These are phyloP conservation scores for Drosophila orena DNA, from an alignment of 1,140 invertebrate species.

Conservation along the genomic window DNA sequence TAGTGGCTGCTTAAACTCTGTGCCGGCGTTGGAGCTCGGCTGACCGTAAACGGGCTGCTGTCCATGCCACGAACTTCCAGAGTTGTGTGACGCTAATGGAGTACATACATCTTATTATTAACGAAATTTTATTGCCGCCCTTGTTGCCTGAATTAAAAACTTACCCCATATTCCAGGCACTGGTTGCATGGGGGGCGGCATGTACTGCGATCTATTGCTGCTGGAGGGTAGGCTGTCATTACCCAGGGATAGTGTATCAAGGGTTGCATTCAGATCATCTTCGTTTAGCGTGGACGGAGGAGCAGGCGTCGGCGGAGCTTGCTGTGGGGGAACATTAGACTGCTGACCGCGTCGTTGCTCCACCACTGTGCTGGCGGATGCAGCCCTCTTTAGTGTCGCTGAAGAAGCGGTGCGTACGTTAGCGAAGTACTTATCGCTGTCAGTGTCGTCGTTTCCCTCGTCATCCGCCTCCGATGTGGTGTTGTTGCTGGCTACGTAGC, in stretches of 20 bases:
- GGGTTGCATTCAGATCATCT: slow-evolving; percentile 60
- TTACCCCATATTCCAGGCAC: slow-evolving; percentile 76
- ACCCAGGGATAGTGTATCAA: slow-evolving; percentile 73
- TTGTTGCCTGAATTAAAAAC: slow-evolving; percentile 1
- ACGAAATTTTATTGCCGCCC: too few relatives aligned
- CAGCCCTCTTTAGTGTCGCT: slow-evolving; percentile 58
- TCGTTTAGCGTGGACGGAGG: slow-evolving; percentile 56
- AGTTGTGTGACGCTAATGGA: slow-evolving; percentile 43
- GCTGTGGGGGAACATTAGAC: neutral
- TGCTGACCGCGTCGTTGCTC: slow-evolving; percentile 52
- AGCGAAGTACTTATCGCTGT: slow-evolving; percentile 66
- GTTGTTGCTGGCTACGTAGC: slow-evolving; percentile 61
- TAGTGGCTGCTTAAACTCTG: slow-evolving; percentile 26
- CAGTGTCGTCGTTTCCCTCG: slow-evolving; percentile 75
- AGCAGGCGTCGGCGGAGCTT: slow-evolving; percentile 13
- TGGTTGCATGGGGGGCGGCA: slow-evolving; percentile 79
- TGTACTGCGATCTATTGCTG: slow-evolving; percentile 77
- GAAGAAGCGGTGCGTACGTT: slow-evolving; percentile 58
- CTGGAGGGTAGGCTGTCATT: slow-evolving; percentile 79
- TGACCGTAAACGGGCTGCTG: slow-evolving; percentile 56
- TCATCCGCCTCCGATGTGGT: slow-evolving; percentile 78
- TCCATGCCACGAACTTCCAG: slow-evolving; percentile 44
- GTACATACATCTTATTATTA: too few relatives aligned
- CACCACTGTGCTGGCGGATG: slow-evolving; percentile 63
- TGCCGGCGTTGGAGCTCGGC: slow-evolving; percentile 4